phyloP scores from a whole-genome alignment of 2,797 vertebrate species.

The Delichon dasypus region DNA sequence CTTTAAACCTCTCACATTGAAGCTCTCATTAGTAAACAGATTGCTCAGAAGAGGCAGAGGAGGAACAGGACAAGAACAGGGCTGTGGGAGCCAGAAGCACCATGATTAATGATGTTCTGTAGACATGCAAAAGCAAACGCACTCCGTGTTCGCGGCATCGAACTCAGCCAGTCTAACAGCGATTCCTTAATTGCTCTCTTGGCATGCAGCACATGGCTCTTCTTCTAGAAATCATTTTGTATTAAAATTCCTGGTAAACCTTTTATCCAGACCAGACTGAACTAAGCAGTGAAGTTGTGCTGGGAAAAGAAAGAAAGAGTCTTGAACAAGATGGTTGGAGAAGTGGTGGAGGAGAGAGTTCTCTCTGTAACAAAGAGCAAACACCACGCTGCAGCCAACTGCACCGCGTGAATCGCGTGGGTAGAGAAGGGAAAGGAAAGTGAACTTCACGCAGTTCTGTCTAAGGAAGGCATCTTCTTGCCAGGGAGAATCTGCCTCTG shows the following conservation, averaged over 20 bases:
- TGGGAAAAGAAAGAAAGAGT: background rate
- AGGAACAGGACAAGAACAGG: background rate
- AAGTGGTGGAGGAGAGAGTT: background rate
- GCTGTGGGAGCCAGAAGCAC: conserved; percentile 23
- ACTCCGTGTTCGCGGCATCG: background rate
- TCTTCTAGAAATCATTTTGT: conserved; percentile 28
- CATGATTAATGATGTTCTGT: conserved; percentile 39
- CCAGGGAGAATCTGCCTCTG: background rate
- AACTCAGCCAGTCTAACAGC: background rate
- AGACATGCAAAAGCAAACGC: conserved; percentile 12
- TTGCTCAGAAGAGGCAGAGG: conserved; percentile 7
- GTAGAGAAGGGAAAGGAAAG: background rate
- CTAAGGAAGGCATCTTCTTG: background rate
- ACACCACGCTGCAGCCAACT: background rate
- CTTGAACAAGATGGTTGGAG: background rate
- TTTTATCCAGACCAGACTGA: conserved; percentile 21
- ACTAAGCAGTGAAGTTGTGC: background rate
- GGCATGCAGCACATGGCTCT: background rate
- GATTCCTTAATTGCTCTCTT: conserved; percentile 39
- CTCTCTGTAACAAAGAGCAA: background rate
- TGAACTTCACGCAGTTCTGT: background rate
- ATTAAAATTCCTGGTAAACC: conserved; percentile 30
- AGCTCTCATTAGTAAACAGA: conserved; percentile 1
- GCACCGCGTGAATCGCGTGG: accelerated
- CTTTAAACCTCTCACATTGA: background rate